These are phyloP conservation scores for Syngnathus typhle DNA, from an alignment of 2,113 vertebrate genomes.

Conservation along the genomic window DNA sequence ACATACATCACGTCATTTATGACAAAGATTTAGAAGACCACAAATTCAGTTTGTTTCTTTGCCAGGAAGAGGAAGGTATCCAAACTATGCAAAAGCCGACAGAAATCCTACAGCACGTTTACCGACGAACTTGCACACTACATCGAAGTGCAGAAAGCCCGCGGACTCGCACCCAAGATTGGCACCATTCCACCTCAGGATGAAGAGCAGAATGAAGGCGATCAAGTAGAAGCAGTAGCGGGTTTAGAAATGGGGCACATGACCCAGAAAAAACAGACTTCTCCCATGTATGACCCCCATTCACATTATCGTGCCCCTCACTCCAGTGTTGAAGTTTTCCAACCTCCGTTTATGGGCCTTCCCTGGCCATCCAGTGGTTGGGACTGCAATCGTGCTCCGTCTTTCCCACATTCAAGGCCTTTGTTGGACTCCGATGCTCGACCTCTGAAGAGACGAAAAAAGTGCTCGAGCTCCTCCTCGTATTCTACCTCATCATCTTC, in stretches of 20 bases:
- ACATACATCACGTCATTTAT: no score
- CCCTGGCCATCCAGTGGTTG: constrained; percentile 14
- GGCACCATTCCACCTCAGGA: constrained; percentile 31
- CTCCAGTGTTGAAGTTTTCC: constrained; percentile 23
- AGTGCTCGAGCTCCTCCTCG: constrained; percentile 46
- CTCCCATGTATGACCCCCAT: constrained; percentile 9
- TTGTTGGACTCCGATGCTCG: constrained; percentile 3
- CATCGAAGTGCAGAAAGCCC: constrained; percentile 75
- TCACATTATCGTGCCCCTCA: constrained; percentile 14
- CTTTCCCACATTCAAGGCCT: constrained; percentile 5
- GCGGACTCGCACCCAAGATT: constrained; percentile 70
- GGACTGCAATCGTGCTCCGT: constrained; percentile 18
- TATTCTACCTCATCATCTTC: constrained; percentile 48
- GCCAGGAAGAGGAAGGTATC: constrained; percentile 73
- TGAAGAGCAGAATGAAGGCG: constrained; percentile 29
- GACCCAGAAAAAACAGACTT: background rate
- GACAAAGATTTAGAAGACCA: no score
- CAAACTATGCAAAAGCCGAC: constrained; percentile 69
- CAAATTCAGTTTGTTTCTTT: constrained; percentile 1
- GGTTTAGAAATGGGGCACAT: constrained; percentile 1
- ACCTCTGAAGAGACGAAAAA: constrained; percentile 29
- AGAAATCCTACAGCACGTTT: constrained; percentile 72
- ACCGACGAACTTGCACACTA: constrained; percentile 80
- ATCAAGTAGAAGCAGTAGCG: constrained; percentile 21
- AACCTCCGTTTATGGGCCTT: constrained; percentile 30